Evolutionary conservation across 2,888 invertebrate genomes (phyloP).

Genomic region (Noctua janthe): DNA sequence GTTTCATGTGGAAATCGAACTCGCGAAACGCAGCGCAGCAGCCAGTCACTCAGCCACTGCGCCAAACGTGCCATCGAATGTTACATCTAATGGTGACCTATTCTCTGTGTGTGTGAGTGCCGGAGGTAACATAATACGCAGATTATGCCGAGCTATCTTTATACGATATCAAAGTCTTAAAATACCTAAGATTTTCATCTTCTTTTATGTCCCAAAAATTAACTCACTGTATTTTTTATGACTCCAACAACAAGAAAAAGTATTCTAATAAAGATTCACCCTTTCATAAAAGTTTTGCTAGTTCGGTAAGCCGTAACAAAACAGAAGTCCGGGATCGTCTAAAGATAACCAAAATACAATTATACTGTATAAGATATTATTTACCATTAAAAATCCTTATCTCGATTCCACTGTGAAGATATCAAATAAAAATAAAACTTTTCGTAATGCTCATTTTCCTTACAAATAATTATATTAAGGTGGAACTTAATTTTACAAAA

Average conservation of each 20-base stretch:
- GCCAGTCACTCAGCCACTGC: not conserved
- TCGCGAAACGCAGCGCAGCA: not conserved
- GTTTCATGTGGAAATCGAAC: too few species aligned
- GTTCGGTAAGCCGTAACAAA: conserved; percentile 17
- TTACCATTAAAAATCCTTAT: conserved; percentile 20
- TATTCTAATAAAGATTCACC: conserved; percentile 24
- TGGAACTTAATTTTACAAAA: conserved; percentile 38
- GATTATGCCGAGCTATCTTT: not conserved
- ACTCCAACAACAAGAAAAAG: conserved; percentile 31
- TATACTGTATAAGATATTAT: conserved; percentile 6
- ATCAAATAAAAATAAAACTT: conserved; percentile 42
- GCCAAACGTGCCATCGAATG: not conserved
- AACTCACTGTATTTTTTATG: conserved; percentile 16
- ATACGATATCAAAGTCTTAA: not conserved
- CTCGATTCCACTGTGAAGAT: conserved; percentile 15
- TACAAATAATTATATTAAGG: conserved; percentile 26
- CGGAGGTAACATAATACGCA: not conserved
- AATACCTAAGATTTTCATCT: conserved; percentile 10
- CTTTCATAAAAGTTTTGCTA: conserved; percentile 26
- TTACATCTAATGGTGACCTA: not conserved
- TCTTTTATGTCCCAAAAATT: conserved; percentile 7
- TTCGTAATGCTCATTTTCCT: conserved; percentile 10
- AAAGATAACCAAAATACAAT: conserved; percentile 28
- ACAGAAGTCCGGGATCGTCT: not conserved
- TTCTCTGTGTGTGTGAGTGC: not conserved